Base-by-base conservation (phyloP, 2,888 invertebrate genomes). In the Meliscaeva auricollis region DNA sequence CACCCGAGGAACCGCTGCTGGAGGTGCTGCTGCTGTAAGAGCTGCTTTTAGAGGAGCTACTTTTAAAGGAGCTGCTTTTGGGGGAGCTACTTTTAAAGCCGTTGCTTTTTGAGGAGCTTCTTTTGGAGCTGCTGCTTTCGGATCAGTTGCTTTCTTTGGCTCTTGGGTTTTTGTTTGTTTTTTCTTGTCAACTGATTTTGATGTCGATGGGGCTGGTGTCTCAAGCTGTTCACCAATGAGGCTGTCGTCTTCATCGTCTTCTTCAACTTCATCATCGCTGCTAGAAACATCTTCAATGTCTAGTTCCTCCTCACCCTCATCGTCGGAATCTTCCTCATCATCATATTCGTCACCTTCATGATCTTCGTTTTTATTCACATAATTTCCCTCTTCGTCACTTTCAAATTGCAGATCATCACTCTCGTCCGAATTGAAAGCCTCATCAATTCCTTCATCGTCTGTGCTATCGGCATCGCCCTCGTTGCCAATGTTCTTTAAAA, bases 371-470 rank as follows among this genome's bases (percentile, higher is more conserved):
- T 70, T 90, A 92, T 91, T 66, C 90, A 92, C 78, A 92, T 92
- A 87, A 90, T 93, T 89, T 89, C 94, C 94, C n/a, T 93, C 94
- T 88, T 93, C 93, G 64, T 94, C 94, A 56, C 93, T 93, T 64
- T 93, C 93, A 91, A 94, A 95, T 87, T 92, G 90, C 0, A 92
- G 80, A n/a, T 90, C 90, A 20, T 90, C 90, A 52, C 91, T 91
- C 41, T 89, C 90, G 73, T 91, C 92, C 0, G 91, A 90, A n/a
- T 89, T 88, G 72, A 89, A 91, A 13, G 88, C 88, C 80, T 90
- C 90, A 44, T 90, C 90, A 56, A 90, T 90, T 9, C 90, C 91
- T 79, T 92, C 91, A 75, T 91, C 91, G 69, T 92, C 92, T 1
- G 93, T 94, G 82, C 93, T 93, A 70, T 93, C 94, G 38, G 88